Conservation (phyloP, 1,140 invertebrate genomes). For the Phymorhynchus buccinoides region DNA sequence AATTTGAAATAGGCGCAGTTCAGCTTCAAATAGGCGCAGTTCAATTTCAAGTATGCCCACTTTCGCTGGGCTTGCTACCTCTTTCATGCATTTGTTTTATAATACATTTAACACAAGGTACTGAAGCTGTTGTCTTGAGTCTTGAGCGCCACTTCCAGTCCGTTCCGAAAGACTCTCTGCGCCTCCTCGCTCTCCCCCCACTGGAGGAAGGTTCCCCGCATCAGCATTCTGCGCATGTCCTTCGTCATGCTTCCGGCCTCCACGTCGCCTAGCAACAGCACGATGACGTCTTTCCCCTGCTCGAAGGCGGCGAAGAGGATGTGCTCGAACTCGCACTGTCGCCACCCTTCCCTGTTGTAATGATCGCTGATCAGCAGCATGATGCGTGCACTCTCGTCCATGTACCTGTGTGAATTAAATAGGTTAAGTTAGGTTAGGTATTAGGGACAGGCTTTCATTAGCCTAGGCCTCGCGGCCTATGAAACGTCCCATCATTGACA, state of each 20-base stretch:
- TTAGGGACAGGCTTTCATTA: no score
- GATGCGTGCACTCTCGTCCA: constrained; percentile 28
- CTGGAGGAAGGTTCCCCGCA: constrained; percentile 29
- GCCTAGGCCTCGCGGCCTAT: no score
- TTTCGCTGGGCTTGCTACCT: no score
- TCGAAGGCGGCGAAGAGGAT: constrained; percentile 30
- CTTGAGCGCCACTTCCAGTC: constrained; percentile 21
- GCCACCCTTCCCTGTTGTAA: constrained; percentile 27
- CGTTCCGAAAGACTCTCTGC: neutral
- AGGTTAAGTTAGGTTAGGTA: no score
- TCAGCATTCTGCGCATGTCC: constrained; percentile 37
- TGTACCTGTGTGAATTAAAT: no score
- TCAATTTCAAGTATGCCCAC: no score
- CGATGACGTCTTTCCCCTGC: constrained; percentile 31
- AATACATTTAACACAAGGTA: neutral
- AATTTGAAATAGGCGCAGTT: no score
- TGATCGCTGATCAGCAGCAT: constrained; percentile 24
- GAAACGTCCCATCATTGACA: no score
- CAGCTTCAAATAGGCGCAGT: no score
- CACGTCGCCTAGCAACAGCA: constrained; percentile 31
- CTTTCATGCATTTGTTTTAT: no score
- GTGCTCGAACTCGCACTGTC: constrained; percentile 33
- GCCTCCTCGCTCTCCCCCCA: constrained; percentile 20
- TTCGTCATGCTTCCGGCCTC: constrained; percentile 31
- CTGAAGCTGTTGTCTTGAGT: neutral